Percentiles rank a stretch among this genome's conserved stretches.
Conservation (phyloP, 2,888 invertebrate genomes). For the Allacma fusca region DNA sequence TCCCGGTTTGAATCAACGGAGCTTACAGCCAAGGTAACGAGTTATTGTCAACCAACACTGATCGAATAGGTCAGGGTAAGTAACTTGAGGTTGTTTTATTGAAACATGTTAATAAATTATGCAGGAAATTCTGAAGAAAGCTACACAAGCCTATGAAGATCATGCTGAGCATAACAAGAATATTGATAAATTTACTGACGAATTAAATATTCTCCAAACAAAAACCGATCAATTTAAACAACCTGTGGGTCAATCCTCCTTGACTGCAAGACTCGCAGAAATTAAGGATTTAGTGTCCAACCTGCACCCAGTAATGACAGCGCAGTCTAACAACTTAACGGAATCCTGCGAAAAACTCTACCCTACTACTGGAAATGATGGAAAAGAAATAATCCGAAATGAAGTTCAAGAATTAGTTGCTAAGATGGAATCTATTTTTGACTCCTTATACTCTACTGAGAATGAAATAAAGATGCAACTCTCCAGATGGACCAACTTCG, state of each 20-base stretch:
- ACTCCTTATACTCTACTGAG: conserved; percentile 78
- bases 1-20: conserved; percentile 90
- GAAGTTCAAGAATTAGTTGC: conserved; percentile 36
- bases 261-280: conserved; percentile 74
- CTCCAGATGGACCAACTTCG: conserved; percentile 84
- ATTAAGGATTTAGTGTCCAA: conserved; percentile 73
- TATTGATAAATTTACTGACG: conserved; percentile 82
- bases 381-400: conserved; percentile 76
- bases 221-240: conserved; percentile 73
- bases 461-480: conserved; percentile 84
- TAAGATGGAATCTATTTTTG: conserved; percentile 70
- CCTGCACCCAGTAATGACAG: conserved; percentile 62
- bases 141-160: conserved; percentile 85
- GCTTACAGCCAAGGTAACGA: conserved; percentile 82
- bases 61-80: too few species aligned
- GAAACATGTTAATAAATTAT: too few species aligned
- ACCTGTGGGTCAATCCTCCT: conserved; percentile 64
- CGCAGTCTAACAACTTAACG: conserved; percentile 81
- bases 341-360: conserved; percentile 89
- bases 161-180: conserved; percentile 82
- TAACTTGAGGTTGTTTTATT: too few species aligned
- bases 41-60: too few species aligned
- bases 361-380: conserved; percentile 84
- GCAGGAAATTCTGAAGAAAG: conserved; percentile 86
- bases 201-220: conserved; percentile 78